Conservation (phyloP, 2,888 invertebrate species). For the Thumatha senex region DNA sequence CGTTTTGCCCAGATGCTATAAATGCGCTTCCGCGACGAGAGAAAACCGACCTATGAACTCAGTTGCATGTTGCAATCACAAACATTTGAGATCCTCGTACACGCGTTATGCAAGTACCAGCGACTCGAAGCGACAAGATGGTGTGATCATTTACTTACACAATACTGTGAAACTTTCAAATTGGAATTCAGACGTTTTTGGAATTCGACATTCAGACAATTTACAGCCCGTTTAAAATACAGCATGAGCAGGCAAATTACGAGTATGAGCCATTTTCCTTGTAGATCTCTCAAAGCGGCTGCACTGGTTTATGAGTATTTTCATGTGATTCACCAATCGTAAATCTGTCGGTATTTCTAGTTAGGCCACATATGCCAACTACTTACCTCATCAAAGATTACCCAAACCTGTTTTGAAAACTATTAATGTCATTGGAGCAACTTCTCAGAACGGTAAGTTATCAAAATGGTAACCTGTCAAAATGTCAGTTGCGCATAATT, state of each 20-base stretch:
- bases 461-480: too few relatives aligned
- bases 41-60: slow-evolving; percentile 67
- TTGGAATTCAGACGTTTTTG: slow-evolving; percentile 3
- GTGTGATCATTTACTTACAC: slow-evolving; percentile 26
- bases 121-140: slow-evolving; percentile 20
- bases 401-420: too few relatives aligned
- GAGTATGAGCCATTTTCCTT: not conserved
- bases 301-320: too few relatives aligned
- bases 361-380: too few relatives aligned
- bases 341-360: too few relatives aligned
- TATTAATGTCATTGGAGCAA: too few relatives aligned
- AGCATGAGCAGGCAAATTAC: not conserved
- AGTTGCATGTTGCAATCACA: slow-evolving; percentile 41
- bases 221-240: not conserved
- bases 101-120: slow-evolving; percentile 42
- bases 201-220: not conserved
- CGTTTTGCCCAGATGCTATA: slow-evolving; percentile 41
- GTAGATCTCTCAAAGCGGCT: not conserved
- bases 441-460: too few relatives aligned
- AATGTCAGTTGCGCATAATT: too few relatives aligned
- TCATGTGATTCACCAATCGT: too few relatives aligned
- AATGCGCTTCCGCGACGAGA: slow-evolving; percentile 61
- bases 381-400: too few relatives aligned
- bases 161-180: slow-evolving; percentile 30
- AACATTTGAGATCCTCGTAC: slow-evolving; percentile 38